phyloP scores from a whole-genome alignment of 2,797 vertebrate genomes.

The Pangasius macronema region DNA sequence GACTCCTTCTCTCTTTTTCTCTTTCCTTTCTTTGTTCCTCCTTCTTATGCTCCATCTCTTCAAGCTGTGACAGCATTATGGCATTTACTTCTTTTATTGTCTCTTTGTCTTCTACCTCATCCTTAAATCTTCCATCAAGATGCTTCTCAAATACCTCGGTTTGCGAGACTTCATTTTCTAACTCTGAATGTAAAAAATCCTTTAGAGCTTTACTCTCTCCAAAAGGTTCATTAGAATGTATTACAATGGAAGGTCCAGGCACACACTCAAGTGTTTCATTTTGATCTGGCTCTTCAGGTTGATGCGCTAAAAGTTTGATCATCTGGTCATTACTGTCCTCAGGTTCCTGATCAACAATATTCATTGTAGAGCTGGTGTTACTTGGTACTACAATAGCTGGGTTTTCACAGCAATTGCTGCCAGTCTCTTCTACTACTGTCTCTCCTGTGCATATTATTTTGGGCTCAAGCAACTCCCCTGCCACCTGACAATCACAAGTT shows the following conservation, averaged over 20 bases:
- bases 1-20: constrained; percentile 48
- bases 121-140: constrained; percentile 33
- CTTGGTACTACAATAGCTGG: background rate
- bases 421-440: background rate
- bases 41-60: constrained; percentile 63
- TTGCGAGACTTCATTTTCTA: constrained; percentile 25
- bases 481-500: background rate
- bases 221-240: constrained; percentile 2
- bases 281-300: background rate
- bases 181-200: constrained; percentile 13
- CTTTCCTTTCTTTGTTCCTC: constrained; percentile 61
- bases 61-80: constrained; percentile 64
- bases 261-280: constrained; percentile 7
- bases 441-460: background rate
- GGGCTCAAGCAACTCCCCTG: background rate
- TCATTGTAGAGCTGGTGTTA: constrained; percentile 18
- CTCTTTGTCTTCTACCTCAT: constrained; percentile 42
- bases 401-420: constrained; percentile 5
- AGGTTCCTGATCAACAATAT: constrained; percentile 16
- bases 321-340: background rate
- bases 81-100: constrained; percentile 59
- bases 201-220: constrained; percentile 11
- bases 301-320: background rate
- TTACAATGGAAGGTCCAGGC: background rate
- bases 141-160: constrained; percentile 45